phyloP scores from a whole-genome alignment of 2,888 invertebrate species.

The Tachystola acroxantha region DNA sequence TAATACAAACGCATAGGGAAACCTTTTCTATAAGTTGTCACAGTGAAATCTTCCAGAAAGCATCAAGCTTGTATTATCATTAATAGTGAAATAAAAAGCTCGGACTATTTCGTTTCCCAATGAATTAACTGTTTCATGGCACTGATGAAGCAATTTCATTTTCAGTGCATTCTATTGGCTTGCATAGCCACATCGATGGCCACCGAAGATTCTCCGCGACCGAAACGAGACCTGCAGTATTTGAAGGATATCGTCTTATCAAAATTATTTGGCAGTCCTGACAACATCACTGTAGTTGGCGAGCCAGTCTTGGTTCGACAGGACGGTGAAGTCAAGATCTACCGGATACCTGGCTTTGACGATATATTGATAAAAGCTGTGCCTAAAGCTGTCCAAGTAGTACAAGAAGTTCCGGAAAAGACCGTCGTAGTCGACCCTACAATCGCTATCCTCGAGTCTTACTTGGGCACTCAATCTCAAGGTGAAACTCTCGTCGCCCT shows the following conservation, averaged over 20 bases:
- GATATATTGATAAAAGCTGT: conserved; percentile 28
- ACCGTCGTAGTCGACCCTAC: conserved; percentile 8
- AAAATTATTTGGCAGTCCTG: conserved; percentile 20
- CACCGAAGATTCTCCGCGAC: conserved; percentile 14
- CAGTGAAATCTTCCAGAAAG: no score
- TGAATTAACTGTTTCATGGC: no score
- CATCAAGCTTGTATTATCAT: no score
- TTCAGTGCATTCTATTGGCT: conserved; percentile 37
- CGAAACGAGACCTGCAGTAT: conserved; percentile 25
- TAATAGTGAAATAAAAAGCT: no score
- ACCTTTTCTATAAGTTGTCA: no score
- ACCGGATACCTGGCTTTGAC: conserved; percentile 28
- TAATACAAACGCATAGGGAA: no score
- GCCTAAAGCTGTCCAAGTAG: conserved; percentile 13
- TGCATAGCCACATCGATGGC: conserved; percentile 22
- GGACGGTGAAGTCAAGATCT: conserved; percentile 19
- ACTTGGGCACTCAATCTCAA: conserved; percentile 26
- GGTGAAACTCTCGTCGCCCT: conserved; percentile 28
- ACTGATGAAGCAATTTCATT: no score
- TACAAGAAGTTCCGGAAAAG: conserved; percentile 12
- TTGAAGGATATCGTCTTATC: conserved; percentile 24
- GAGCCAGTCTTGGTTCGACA: conserved; percentile 4
- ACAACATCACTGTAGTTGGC: conserved; percentile 11
- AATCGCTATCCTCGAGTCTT: conserved; percentile 23
- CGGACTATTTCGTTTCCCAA: no score